Conservation (phyloP, 2,888 invertebrate species). For the Sacculina carcini region DNA sequence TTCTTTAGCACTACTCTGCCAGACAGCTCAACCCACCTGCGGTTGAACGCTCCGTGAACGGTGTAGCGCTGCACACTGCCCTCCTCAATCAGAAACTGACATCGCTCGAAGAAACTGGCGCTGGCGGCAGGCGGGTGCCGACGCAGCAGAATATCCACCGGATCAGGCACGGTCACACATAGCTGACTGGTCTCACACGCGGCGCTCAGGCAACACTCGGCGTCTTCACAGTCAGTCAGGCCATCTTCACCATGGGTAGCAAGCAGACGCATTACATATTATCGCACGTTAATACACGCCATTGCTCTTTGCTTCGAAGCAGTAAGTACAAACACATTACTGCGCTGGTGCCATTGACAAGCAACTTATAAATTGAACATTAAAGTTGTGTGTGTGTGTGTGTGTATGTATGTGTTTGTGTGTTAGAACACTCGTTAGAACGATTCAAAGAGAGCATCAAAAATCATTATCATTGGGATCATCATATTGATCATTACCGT, state of each 20-base stretch:
- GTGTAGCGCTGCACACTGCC: constrained; percentile 95
- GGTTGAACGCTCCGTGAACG: constrained; percentile 80
- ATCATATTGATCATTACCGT: no score
- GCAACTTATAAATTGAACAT: no score
- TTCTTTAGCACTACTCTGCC: neutral
- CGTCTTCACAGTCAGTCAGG: constrained; percentile 87
- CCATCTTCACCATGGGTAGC: constrained; percentile 41
- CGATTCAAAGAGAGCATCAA: no score
- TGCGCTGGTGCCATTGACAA: no score
- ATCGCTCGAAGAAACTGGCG: constrained; percentile 89
- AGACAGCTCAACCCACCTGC: constrained; percentile 38
- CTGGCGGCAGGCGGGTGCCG: constrained; percentile 91
- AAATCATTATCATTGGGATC: no score
- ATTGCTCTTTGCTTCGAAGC: no score
- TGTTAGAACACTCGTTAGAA: no score
- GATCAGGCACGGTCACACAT: constrained; percentile 67
- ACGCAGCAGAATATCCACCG: constrained; percentile 74
- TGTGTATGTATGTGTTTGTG: no score
- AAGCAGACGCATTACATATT: no score
- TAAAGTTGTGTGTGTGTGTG: no score
- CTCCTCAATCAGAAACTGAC: constrained; percentile 94
- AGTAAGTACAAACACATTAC: neutral
- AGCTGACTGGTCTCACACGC: constrained; percentile 61
- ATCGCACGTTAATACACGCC: no score
- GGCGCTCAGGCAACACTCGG: constrained; percentile 73